These are phyloP conservation scores for Hymenopus coronatus DNA, from an alignment of 2,888 invertebrate genomes.

Conservation along the genomic window DNA sequence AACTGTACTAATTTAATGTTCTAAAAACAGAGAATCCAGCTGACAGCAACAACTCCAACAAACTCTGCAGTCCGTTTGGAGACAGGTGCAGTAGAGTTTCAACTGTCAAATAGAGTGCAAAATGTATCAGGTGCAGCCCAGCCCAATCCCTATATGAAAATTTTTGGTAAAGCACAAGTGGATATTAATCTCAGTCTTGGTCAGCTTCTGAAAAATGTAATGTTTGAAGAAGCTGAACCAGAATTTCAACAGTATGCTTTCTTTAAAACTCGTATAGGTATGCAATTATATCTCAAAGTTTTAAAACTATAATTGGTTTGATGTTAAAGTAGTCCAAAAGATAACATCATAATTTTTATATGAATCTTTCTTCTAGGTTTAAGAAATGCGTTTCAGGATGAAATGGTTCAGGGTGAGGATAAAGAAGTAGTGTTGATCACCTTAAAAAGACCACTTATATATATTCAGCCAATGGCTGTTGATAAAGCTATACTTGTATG, in stretches of 20 bases:
- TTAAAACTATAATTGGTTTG: background rate
- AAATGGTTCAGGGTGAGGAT: slow-evolving; percentile 78
- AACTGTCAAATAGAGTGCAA: slow-evolving; percentile 91
- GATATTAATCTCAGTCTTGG: slow-evolving; percentile 94
- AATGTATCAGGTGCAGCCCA: slow-evolving; percentile 66
- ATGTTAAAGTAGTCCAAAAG: background rate
- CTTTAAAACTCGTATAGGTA: slow-evolving; percentile 90
- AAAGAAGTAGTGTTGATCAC: slow-evolving; percentile 85
- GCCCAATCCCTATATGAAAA: slow-evolving; percentile 61
- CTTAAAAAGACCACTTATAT: slow-evolving; percentile 88
- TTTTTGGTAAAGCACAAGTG: slow-evolving; percentile 81
- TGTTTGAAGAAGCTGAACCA: slow-evolving; percentile 96
- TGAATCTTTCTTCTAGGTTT: slow-evolving; percentile 47
- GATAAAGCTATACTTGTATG: slow-evolving; percentile 98
- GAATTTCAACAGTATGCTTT: slow-evolving; percentile 98
- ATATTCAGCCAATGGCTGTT: slow-evolving; percentile 95
- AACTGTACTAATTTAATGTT: slow-evolving; percentile 25
- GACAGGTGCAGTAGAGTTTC: slow-evolving; percentile 90
- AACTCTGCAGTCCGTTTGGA: slow-evolving; percentile 94
- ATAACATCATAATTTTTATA: background rate
- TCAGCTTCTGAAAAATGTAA: slow-evolving; percentile 85
- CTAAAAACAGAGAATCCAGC: slow-evolving; percentile 73
- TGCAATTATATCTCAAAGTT: background rate
- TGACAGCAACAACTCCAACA: slow-evolving; percentile 97
- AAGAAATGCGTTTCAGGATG: slow-evolving; percentile 83